A percentile compares a stretch with the other conserved stretches of the same genome.
Evolutionary conservation across 2,888 invertebrate species (phyloP).

Genomic region (Eristalis pertinax): DNA sequence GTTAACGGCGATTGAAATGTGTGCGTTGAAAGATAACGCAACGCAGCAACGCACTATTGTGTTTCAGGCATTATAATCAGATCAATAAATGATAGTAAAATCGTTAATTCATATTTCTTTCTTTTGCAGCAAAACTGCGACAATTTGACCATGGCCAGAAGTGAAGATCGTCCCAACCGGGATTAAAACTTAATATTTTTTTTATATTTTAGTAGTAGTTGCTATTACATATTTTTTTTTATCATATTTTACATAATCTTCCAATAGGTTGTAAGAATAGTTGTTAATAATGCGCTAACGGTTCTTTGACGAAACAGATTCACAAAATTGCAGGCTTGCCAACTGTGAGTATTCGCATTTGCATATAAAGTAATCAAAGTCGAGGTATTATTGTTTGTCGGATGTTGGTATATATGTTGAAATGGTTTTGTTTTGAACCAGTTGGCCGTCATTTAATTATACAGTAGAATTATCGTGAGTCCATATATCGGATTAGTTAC

Average conservation of each 20-base stretch:
- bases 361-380: background rate
- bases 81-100: background rate
- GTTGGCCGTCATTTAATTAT: background rate
- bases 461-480: too few relatives aligned
- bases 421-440: background rate
- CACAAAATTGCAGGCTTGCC: background rate
- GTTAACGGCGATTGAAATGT: too few relatives aligned
- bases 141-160: slow-evolving; percentile 4
- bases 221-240: slow-evolving; percentile 12
- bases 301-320: background rate
- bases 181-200: slow-evolving; percentile 1
- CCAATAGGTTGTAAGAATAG: slow-evolving; percentile 43
- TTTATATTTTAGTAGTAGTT: background rate
- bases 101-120: background rate
- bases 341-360: background rate
- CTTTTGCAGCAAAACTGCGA: slow-evolving; percentile 22
- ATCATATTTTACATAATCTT: slow-evolving; percentile 34
- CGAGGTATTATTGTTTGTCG: background rate
- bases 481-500: background rate
- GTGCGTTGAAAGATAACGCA: too few relatives aligned
- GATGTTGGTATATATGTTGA: background rate
- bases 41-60: too few relatives aligned
- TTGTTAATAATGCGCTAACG: slow-evolving; percentile 5
- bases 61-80: too few relatives aligned
- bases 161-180: background rate